Conservation (phyloP, 2,797 vertebrate species). For the Tamandua tetradactyla region DNA sequence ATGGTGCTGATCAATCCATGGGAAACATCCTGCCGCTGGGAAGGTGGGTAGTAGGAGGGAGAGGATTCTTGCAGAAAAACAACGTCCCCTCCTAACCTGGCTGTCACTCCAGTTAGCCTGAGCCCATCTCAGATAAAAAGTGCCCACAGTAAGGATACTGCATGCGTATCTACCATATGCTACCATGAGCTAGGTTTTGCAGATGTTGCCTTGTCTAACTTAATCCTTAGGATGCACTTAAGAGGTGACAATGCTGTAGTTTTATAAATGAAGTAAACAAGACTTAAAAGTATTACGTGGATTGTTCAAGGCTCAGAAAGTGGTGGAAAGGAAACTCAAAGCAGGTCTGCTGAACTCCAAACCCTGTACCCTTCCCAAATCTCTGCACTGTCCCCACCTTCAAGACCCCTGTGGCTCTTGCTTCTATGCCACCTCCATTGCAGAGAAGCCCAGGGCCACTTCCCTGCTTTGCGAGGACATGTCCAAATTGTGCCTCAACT, state of each 20-base stretch:
- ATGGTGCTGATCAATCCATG: rapidly evolving
- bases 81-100: no score
- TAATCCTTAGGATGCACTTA: not conserved
- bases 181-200: rapidly evolving
- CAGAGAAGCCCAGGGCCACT: not conserved
- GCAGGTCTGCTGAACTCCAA: not conserved
- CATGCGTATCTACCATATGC: rapidly evolving
- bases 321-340: not conserved
- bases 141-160: rapidly evolving
- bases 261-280: not conserved
- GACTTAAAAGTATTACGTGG: not conserved
- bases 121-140: not conserved
- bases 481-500: not conserved
- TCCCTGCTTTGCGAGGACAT: not conserved
- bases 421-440: no score
- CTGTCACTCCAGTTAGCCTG: not conserved
- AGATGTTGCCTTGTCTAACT: rapidly evolving
- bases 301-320: not conserved
- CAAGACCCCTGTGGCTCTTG: rapidly evolving
- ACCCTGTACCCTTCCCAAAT: rapidly evolving
- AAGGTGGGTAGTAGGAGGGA: not conserved
- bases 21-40: not conserved
- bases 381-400: not conserved
- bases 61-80: not conserved
- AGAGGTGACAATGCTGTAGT: rapidly evolving